These are phyloP conservation scores for Limnephilus lunatus DNA, from an alignment of 2,888 invertebrate species.

Conservation along the genomic window DNA sequence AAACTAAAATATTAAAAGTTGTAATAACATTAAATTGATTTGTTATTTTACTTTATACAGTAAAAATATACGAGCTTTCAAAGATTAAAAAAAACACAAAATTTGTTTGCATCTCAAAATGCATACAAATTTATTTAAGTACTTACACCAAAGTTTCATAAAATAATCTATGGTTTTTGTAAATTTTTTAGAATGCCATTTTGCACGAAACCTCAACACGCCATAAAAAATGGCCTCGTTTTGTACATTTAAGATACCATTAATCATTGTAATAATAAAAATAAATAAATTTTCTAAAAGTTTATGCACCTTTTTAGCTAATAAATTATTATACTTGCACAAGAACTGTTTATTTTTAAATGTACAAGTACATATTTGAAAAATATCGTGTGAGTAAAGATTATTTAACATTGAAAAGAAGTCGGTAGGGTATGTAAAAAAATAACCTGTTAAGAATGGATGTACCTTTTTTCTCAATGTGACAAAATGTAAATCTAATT, in stretches of 20 bases:
- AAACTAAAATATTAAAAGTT: background rate
- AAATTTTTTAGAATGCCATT: background rate
- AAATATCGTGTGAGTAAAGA: background rate
- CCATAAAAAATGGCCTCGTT: conserved; percentile 8
- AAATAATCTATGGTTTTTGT: background rate
- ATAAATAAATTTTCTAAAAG: conserved; percentile 37
- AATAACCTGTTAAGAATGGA: conserved; percentile 45
- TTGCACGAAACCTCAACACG: background rate
- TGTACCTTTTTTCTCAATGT: conserved; percentile 57
- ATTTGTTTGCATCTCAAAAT: background rate
- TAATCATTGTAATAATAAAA: conserved; percentile 39
- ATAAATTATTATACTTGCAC: conserved; percentile 45
- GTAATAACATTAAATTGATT: background rate
- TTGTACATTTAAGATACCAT: conserved; percentile 20
- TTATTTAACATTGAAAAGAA: background rate
- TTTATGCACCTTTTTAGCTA: conserved; percentile 46
- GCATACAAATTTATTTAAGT: background rate
- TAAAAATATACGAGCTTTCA: background rate
- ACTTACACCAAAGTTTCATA: no score
- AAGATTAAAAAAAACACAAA: background rate
- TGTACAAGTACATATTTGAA: conserved; percentile 33
- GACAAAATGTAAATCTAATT: conserved; percentile 55
- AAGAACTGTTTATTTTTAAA: conserved; percentile 22
- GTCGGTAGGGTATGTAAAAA: conserved; percentile 16
- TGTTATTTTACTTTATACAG: background rate